phyloP scores from a whole-genome alignment of 2,888 invertebrate genomes.

The Acanthopleura granulata region DNA sequence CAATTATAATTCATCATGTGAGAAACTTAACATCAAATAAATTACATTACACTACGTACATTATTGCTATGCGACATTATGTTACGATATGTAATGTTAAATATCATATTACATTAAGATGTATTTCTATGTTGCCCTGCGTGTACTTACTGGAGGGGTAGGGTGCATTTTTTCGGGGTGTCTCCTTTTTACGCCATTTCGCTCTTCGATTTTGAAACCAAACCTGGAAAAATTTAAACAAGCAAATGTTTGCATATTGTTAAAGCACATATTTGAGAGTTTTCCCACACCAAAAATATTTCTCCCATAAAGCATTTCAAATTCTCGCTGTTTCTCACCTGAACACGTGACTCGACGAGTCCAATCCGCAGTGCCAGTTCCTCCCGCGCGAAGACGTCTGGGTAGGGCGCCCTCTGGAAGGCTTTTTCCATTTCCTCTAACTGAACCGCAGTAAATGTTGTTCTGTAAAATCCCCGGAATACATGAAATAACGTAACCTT shows the following conservation, averaged over 20 bases:
- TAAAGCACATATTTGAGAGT: neutral
- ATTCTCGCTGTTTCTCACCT: constrained; percentile 37
- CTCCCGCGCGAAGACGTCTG: constrained; percentile 94
- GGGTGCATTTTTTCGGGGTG: neutral
- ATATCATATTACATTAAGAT: neutral
- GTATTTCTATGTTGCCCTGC: too few relatives aligned
- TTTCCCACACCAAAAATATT: neutral
- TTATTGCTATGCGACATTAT: too few relatives aligned
- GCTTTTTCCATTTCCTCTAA: constrained; percentile 92
- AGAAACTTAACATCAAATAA: too few relatives aligned
- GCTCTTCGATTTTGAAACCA: constrained; percentile 21
- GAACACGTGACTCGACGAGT: constrained; percentile 80
- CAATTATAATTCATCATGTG: too few relatives aligned
- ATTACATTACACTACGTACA: too few relatives aligned
- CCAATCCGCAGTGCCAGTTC: constrained; percentile 91
- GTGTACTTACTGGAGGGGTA: neutral
- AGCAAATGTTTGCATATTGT: neutral
- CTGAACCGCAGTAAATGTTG: constrained; percentile 95
- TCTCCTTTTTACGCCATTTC: constrained; percentile 16
- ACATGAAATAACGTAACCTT: too few relatives aligned
- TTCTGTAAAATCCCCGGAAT: constrained; percentile 74
- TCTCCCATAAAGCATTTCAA: neutral
- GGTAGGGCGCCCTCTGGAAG: constrained; percentile 94
- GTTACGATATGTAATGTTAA: neutral
- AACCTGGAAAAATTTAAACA: neutral